Percentiles rank a stretch among this genome's conserved stretches.
Evolutionary conservation across 1,140 invertebrate species (phyloP).

Genomic region (Conus betulinus): DNA sequence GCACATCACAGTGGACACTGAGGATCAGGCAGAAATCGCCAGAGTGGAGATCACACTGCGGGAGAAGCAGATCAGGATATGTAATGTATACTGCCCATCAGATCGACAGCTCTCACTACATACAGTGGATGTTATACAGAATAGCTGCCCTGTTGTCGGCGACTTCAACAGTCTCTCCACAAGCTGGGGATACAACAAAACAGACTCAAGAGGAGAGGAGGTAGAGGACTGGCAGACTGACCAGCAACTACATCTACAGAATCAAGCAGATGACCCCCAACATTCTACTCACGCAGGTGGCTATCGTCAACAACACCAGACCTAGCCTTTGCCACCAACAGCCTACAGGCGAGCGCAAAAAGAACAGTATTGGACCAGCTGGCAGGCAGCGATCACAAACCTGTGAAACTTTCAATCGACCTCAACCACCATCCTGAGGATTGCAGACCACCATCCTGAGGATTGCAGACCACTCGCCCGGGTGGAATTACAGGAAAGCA

Average conservation of each 20-base stretch:
- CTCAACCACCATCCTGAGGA: background rate
- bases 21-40: background rate
- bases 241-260: conserved; percentile 19
- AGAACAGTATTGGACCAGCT: conserved; percentile 30
- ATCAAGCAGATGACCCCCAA: conserved; percentile 27
- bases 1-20: background rate
- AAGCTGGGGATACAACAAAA: no score
- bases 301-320: conserved; percentile 12
- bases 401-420: background rate
- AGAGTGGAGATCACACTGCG: background rate
- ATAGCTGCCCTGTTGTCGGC: conserved; percentile 17
- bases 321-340: conserved; percentile 16
- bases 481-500: background rate
- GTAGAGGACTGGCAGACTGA: no score
- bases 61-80: conserved; percentile 2
- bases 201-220: no score
- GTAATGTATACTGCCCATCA: conserved; percentile 11
- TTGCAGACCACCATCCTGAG: background rate
- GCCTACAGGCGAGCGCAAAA: background rate
- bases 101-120: conserved; percentile 4
- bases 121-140: background rate
- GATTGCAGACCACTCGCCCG: background rate
- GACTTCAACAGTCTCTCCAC: conserved; percentile 19
- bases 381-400: conserved; percentile 24
- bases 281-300: conserved; percentile 31